Evolutionary conservation across 2,888 invertebrate species (phyloP).

Genomic region (Yponomeuta cagnagella): DNA sequence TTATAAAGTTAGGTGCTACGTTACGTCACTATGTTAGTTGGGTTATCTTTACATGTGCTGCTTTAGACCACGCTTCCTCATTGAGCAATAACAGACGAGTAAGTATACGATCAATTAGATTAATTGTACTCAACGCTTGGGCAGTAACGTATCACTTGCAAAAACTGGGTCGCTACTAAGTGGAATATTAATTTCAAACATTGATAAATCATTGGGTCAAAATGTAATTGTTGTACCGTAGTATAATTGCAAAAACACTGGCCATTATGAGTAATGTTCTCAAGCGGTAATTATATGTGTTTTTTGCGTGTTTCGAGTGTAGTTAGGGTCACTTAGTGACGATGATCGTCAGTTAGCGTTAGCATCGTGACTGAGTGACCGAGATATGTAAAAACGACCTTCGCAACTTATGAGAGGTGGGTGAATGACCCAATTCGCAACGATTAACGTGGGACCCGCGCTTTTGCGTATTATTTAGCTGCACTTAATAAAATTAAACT

Average conservation of each 20-base stretch:
- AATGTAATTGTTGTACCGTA: slow-evolving; percentile 12
- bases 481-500: not conserved
- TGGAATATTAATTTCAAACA: slow-evolving; percentile 3
- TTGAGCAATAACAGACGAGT: slow-evolving; percentile 11
- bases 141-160: not conserved
- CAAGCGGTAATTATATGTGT: slow-evolving; percentile 30
- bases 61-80: slow-evolving; percentile 6
- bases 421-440: slow-evolving; percentile 47
- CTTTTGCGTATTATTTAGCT: not conserved
- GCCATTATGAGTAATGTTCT: slow-evolving; percentile 29
- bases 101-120: slow-evolving; percentile 5
- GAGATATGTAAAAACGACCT: slow-evolving; percentile 40
- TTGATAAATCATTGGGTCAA: slow-evolving; percentile 5
- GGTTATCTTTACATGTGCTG: not conserved
- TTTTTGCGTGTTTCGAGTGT: slow-evolving; percentile 23
- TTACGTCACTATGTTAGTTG: slow-evolving; percentile 6
- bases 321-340: slow-evolving; percentile 1
- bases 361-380: slow-evolving; percentile 14
- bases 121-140: not conserved
- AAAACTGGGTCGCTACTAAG: slow-evolving; percentile 10
- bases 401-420: slow-evolving; percentile 32
- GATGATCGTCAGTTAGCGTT: slow-evolving; percentile 5
- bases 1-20: slow-evolving; percentile 6
- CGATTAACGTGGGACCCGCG: not conserved
- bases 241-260: slow-evolving; percentile 7